phyloP scores from a whole-genome alignment of 2,797 vertebrate species.

The Erethizon dorsatum region DNA sequence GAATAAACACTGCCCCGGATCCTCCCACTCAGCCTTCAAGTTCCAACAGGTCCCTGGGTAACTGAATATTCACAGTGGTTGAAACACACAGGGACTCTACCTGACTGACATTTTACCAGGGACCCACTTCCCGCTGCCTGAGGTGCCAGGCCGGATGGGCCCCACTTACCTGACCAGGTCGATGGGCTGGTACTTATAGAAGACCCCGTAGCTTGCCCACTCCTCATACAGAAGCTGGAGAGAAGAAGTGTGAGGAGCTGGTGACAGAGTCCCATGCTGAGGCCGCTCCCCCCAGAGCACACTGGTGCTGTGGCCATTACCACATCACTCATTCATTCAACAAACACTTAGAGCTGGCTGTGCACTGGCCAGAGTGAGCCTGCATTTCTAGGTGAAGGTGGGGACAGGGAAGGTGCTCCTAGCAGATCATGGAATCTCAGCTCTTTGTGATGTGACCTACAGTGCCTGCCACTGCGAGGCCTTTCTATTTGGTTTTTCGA shows the following conservation, averaged over 20 bases:
- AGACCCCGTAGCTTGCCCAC: conserved; percentile 97
- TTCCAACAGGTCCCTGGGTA: background rate
- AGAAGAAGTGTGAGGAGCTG: conserved; percentile 18
- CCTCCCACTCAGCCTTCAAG: background rate
- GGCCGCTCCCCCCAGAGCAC: background rate
- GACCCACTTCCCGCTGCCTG: background rate
- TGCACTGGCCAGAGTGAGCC: accelerated
- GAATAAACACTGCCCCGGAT: background rate
- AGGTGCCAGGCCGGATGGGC: background rate
- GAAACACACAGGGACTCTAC: background rate
- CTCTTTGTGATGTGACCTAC: background rate
- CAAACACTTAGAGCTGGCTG: accelerated
- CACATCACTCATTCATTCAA: background rate
- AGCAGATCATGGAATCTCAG: background rate
- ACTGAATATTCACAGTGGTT: accelerated
- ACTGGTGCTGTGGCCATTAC: accelerated
- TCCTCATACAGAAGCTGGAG: conserved; percentile 96
- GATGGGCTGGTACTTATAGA: conserved; percentile 98
- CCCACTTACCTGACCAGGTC: conserved; percentile 96
- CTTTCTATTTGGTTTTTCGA: accelerated
- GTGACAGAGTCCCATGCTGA: accelerated
- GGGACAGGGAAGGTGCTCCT: background rate
- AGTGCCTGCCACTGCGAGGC: accelerated
- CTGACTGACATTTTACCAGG: accelerated
- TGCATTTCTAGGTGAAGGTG: accelerated